phyloP scores from a whole-genome alignment of 2,113 vertebrate species.

The Oxyura jamaicensis region DNA sequence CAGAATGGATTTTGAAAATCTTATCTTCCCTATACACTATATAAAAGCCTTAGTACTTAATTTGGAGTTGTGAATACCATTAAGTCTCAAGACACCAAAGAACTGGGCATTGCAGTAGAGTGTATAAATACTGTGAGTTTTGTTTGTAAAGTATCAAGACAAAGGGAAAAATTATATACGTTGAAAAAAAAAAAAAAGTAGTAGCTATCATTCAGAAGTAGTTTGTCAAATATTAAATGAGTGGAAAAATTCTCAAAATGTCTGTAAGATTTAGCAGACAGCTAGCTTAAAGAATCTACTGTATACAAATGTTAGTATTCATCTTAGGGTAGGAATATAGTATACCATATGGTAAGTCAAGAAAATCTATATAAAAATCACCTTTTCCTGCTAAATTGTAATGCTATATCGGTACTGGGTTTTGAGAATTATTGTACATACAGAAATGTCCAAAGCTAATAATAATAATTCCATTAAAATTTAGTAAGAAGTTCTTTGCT shows the following conservation, averaged over 20 bases:
- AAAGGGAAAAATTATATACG: neutral
- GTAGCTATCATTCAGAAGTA: neutral
- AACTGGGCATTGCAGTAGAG: neutral
- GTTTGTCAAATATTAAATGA: neutral
- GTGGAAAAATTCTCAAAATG: neutral
- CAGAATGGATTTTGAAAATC: neutral
- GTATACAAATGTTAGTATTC: neutral
- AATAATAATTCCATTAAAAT: neutral
- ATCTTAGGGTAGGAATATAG: neutral
- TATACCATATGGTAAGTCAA: neutral
- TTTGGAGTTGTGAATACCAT: neutral
- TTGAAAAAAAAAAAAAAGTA: neutral
- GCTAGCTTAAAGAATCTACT: neutral
- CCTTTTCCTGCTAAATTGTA: neutral
- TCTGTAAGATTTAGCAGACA: neutral
- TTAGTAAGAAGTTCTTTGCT: neutral
- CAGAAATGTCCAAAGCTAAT: neutral
- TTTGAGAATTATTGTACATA: neutral
- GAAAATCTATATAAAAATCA: neutral
- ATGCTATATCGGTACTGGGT: rapidly evolving
- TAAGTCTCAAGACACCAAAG: neutral
- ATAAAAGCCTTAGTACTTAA: neutral
- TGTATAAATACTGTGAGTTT: neutral
- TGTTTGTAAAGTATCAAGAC: neutral
- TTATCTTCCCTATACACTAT: neutral